Conservation (phyloP, 2,797 vertebrate genomes). For the Choloepus didactylus region DNA sequence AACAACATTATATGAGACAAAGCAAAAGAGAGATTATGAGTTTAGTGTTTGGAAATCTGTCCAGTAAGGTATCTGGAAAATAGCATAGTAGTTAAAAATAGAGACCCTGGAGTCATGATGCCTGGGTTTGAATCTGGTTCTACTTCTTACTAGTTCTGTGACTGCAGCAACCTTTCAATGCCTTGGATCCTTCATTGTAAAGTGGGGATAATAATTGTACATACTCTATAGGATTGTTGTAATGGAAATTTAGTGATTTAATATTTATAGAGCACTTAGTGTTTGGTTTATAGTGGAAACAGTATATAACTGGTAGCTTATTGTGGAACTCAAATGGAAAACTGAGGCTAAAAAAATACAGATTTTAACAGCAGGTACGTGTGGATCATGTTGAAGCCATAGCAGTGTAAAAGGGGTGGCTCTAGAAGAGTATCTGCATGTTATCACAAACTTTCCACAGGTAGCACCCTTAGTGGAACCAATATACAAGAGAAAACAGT, state of each 20-base stretch:
- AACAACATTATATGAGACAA: background rate
- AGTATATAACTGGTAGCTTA: background rate
- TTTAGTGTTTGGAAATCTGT: background rate
- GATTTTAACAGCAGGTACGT: background rate
- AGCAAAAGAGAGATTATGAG: background rate
- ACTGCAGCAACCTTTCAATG: background rate
- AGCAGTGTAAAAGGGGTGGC: background rate
- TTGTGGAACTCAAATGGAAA: background rate
- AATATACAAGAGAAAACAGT: background rate
- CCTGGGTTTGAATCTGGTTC: background rate
- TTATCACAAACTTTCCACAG: background rate
- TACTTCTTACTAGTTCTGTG: background rate
- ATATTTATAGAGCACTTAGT: background rate
- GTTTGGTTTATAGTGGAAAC: background rate
- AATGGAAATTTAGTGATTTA: background rate
- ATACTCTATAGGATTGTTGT: background rate
- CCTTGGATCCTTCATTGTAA: background rate
- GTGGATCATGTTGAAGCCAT: background rate
- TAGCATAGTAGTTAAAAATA: background rate
- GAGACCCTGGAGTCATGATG: background rate
- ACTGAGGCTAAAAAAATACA: background rate
- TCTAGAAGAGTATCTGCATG: background rate
- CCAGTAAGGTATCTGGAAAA: background rate
- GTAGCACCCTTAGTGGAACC: background rate
- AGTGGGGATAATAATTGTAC: background rate